Evolutionary conservation across 2,113 vertebrate genomes (phyloP).

Genomic region (Nibea coibor): DNA sequence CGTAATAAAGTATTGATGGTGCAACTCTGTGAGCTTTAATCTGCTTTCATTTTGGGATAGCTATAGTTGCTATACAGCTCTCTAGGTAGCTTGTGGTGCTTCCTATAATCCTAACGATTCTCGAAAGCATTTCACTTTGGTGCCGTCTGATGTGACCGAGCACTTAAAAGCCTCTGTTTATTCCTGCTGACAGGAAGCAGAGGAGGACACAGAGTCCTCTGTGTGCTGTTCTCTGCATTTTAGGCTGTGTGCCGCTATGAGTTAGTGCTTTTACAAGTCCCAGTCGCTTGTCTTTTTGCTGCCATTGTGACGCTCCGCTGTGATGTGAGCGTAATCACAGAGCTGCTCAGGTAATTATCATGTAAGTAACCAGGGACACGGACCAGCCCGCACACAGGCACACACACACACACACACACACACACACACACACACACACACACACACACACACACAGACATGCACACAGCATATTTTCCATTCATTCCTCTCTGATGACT

Average conservation of each 20-base stretch:
- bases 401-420: background rate
- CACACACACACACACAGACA: too few species aligned
- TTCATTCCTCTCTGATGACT: conserved; percentile 42
- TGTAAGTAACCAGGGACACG: conserved; percentile 33
- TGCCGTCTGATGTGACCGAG: too few species aligned
- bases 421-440: background rate
- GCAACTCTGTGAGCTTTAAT: background rate
- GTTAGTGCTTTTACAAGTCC: conserved; percentile 38
- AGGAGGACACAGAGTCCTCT: background rate
- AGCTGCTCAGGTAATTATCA: conserved; percentile 58
- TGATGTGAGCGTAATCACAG: conserved; percentile 53
- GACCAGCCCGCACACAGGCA: background rate
- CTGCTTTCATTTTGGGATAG: background rate
- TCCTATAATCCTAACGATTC: background rate
- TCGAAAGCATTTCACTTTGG: background rate
- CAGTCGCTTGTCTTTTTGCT: conserved; percentile 35
- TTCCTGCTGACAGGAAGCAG: conserved; percentile 2
- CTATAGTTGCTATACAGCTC: background rate
- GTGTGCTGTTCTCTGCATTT: background rate
- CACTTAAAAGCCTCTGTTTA: conserved; percentile 8
- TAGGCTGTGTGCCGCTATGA: background rate
- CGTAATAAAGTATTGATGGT: background rate
- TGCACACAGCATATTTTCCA: background rate
- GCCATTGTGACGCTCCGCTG: conserved; percentile 22
- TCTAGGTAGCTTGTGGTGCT: background rate